Percentiles rank a stretch among this genome's conserved stretches.
Evolutionary conservation across 2,888 invertebrate species (phyloP).

Genomic region (Rhimphoctona megacephalus): DNA sequence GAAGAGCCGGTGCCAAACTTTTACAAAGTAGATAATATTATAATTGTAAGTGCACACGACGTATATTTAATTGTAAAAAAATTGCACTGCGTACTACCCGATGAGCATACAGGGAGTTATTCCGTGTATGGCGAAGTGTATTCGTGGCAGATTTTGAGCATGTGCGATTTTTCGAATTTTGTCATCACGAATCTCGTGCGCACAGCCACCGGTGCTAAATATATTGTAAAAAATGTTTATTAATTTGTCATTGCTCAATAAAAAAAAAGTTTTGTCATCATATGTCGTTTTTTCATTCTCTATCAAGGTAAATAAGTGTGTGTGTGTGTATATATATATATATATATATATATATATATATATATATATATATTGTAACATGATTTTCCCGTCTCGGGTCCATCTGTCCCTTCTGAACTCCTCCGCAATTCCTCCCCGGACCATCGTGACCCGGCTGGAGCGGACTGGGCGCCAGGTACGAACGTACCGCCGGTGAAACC

Average conservation of each 20-base stretch:
- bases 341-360: too few species aligned
- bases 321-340: not conserved
- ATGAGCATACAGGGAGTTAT: constrained; percentile 14
- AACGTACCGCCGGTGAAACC: too few species aligned
- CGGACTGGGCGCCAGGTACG: too few species aligned
- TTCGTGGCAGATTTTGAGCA: constrained; percentile 13
- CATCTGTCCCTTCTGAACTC: too few species aligned
- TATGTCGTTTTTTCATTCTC: constrained; percentile 11
- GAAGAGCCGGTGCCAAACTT: too few species aligned
- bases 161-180: constrained; percentile 14
- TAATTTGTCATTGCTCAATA: constrained; percentile 14
- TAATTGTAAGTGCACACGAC: not conserved
- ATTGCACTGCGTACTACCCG: constrained; percentile 16
- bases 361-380: too few species aligned
- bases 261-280: too few species aligned
- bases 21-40: too few species aligned
- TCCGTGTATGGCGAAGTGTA: constrained; percentile 3
- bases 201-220: constrained; percentile 21
- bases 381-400: too few species aligned
- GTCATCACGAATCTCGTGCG: constrained; percentile 11
- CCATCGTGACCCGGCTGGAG: too few species aligned
- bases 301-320: constrained; percentile 8
- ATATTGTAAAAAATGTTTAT: not conserved
- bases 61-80: constrained; percentile 19
- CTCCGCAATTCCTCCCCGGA: too few species aligned